Evolutionary conservation across 2,797 vertebrate species (phyloP).

Genomic region (Avahi laniger): DNA sequence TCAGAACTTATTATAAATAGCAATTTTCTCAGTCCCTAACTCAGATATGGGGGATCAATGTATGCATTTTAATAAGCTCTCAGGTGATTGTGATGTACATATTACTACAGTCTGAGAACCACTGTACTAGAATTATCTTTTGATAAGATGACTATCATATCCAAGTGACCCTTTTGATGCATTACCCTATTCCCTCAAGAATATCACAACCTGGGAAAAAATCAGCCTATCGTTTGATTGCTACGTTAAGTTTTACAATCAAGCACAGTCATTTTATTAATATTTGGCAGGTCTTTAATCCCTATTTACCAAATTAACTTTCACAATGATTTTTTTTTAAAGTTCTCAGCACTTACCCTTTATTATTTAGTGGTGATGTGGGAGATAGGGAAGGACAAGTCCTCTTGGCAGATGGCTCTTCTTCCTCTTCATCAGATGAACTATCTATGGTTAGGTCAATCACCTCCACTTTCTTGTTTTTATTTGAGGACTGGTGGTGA

Average conservation of each 20-base stretch:
- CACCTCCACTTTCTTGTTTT: conserved; percentile 95
- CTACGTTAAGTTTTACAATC: not conserved
- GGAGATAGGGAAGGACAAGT: conserved; percentile 95
- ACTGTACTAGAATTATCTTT: not conserved
- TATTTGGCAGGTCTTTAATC: conserved; percentile 14
- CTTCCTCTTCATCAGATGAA: conserved; percentile 96
- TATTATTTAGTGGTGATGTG: conserved; percentile 92
- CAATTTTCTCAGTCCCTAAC: not conserved
- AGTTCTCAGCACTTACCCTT: conserved; percentile 88
- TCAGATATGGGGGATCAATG: not conserved
- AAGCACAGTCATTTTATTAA: not conserved
- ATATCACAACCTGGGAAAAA: not conserved
- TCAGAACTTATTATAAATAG: not conserved
- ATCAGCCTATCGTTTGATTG: not conserved
- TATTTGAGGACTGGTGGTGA: conserved; percentile 87
- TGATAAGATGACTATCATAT: not conserved
- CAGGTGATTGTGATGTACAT: not conserved
- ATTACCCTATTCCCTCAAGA: conserved; percentile 7
- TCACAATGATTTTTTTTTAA: not conserved
- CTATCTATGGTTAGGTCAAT: conserved; percentile 98
- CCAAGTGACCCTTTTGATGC: not conserved
- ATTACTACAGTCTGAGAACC: not conserved
- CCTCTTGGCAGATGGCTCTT: conserved; percentile 93
- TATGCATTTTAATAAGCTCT: not conserved
- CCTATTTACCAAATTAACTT: not conserved